These are phyloP conservation scores for Incurvaria masculella DNA, from an alignment of 2,888 invertebrate genomes.

Conservation along the genomic window DNA sequence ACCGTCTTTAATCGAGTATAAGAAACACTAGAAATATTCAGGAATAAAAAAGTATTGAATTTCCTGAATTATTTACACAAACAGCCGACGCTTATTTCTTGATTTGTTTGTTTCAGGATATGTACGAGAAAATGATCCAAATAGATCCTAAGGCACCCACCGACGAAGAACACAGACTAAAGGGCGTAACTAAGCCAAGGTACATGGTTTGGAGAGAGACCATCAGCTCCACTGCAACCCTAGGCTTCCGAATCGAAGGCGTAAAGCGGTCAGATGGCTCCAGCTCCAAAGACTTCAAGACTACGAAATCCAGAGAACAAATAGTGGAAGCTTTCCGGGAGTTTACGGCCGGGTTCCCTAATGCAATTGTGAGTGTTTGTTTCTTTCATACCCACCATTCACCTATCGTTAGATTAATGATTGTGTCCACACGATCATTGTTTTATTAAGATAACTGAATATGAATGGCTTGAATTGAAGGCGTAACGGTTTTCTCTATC, in stretches of 20 bases:
- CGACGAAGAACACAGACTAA: constrained; percentile 83
- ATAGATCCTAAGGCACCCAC: constrained; percentile 87
- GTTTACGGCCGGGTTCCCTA: constrained; percentile 76
- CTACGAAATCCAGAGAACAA: constrained; percentile 81
- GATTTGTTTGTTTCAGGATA: constrained; percentile 69
- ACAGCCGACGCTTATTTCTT: constrained; percentile 9
- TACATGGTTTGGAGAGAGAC: constrained; percentile 97
- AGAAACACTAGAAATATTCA: constrained; percentile 16
- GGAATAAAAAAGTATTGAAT: constrained; percentile 13
- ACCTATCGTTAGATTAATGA: no score
- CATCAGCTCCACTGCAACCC: constrained; percentile 93
- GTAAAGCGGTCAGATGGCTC: constrained; percentile 86
- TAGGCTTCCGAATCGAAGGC: constrained; percentile 97
- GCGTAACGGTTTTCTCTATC: no score
- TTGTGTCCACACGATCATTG: no score
- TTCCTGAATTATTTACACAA: constrained; percentile 13
- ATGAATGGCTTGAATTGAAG: no score
- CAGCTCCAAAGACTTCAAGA: constrained; percentile 94
- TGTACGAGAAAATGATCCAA: constrained; percentile 98
- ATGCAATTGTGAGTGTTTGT: constrained; percentile 66
- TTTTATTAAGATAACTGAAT: no score
- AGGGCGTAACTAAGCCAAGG: constrained; percentile 92
- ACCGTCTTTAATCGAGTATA: constrained; percentile 2
- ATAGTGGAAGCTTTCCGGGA: constrained; percentile 77
- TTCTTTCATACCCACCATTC: not conserved